Evolutionary conservation across 2,797 vertebrate genomes (phyloP).

Genomic region (Cossypha dichroa): DNA sequence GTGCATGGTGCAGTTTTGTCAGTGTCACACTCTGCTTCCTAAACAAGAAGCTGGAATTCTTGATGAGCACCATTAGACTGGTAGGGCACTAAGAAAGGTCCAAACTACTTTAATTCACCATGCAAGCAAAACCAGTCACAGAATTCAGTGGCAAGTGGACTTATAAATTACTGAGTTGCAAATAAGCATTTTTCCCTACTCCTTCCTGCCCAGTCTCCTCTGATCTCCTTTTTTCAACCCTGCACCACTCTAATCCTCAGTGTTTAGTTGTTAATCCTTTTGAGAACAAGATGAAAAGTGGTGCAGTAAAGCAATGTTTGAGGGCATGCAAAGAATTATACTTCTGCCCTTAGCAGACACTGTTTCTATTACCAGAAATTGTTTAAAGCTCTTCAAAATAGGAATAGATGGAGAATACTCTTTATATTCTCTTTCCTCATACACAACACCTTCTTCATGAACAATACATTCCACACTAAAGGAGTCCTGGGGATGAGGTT

Average conservation of each 20-base stretch:
- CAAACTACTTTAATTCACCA: not conserved
- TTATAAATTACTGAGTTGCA: not conserved
- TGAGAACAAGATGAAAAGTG: constrained; percentile 59
- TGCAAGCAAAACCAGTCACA: not conserved
- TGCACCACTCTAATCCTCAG: constrained; percentile 23
- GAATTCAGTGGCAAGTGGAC: not conserved
- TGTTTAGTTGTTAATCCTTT: constrained; percentile 45
- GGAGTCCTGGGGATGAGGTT: constrained; percentile 2
- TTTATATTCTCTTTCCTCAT: constrained; percentile 23
- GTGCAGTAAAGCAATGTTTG: constrained; percentile 35
- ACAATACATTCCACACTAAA: not conserved
- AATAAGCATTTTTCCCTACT: constrained; percentile 34
- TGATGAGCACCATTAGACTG: not conserved
- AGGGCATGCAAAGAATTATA: constrained; percentile 52
- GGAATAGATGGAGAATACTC: constrained; percentile 41
- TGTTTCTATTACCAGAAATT: constrained; percentile 62
- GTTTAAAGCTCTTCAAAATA: constrained; percentile 49
- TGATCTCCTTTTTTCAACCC: constrained; percentile 43
- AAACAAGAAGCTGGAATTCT: not conserved
- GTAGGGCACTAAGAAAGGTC: not conserved
- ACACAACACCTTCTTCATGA: not conserved
- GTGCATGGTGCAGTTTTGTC: not conserved
- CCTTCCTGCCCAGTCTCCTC: not conserved
- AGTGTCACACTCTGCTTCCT: not conserved
- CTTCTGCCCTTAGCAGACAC: constrained; percentile 27